Conservation (phyloP, 2,113 vertebrate genomes). For the Laticauda laticaudata region DNA sequence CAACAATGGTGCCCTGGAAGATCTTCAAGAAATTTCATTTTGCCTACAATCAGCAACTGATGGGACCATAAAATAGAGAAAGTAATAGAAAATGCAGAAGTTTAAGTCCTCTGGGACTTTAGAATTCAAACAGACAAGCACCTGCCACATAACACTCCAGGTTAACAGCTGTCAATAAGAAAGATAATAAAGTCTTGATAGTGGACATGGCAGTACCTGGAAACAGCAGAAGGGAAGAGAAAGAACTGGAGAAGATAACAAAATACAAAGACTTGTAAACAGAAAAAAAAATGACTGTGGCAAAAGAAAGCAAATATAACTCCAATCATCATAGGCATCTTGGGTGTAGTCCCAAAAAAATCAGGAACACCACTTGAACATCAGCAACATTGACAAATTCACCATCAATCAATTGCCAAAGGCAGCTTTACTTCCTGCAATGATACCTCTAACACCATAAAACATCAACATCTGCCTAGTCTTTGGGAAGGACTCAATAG, state of each 20-base stretch:
- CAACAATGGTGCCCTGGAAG: background rate
- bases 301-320: background rate
- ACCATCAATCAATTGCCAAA: background rate
- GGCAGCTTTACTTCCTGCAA: too few species aligned
- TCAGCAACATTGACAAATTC: background rate
- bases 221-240: background rate
- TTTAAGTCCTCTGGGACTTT: background rate
- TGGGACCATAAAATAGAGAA: background rate
- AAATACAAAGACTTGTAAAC: background rate
- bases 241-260: background rate
- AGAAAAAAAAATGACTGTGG: background rate
- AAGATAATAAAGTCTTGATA: background rate
- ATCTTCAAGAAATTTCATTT: background rate
- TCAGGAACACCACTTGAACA: background rate
- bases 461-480: too few species aligned
- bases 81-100: background rate
- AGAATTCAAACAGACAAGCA: background rate
- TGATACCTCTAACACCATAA: too few species aligned
- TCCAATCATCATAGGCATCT: background rate
- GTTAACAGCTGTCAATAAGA: background rate
- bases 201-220: background rate
- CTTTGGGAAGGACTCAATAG: too few species aligned
- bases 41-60: background rate
- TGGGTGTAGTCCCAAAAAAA: background rate
- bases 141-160: background rate